Conservation (phyloP, 2,888 invertebrate genomes). For the Dendrolimus pini region DNA sequence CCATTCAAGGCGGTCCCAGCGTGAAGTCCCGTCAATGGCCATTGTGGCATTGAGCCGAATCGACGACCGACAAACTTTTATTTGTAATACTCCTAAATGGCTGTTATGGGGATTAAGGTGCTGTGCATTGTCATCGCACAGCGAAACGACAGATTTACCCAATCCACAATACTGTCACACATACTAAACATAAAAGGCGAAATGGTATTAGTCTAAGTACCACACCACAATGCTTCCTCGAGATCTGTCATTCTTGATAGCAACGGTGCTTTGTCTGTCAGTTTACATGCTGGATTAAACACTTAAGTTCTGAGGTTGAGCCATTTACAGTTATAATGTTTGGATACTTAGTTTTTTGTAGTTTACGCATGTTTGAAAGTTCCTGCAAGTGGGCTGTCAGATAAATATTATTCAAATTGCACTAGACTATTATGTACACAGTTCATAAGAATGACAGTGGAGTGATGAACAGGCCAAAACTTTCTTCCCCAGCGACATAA, state of each 20-base stretch:
- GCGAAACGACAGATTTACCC: constrained; percentile 43
- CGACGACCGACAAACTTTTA: constrained; percentile 61
- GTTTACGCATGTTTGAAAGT: constrained; percentile 1
- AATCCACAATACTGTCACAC: constrained; percentile 30
- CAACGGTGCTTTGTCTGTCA: constrained; percentile 37
- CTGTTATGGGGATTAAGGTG: constrained; percentile 71
- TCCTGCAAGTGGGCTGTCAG: background rate
- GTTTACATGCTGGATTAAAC: constrained; percentile 56
- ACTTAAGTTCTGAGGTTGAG: constrained; percentile 39
- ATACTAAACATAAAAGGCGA: constrained; percentile 17
- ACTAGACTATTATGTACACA: no score
- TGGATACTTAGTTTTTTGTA: constrained; percentile 18
- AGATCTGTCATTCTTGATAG: constrained; percentile 68
- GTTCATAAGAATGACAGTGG: no score
- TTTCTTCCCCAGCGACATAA: no score
- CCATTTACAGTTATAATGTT: constrained; percentile 36
- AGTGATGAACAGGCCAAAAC: no score
- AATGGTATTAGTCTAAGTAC: constrained; percentile 36
- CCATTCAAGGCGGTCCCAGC: constrained; percentile 68
- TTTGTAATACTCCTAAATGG: constrained; percentile 72
- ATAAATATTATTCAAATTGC: no score
- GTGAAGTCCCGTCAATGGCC: constrained; percentile 67
- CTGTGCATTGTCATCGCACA: constrained; percentile 53
- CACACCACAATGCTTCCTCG: constrained; percentile 41
- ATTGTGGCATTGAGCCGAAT: constrained; percentile 56